Evolutionary conservation across 2,797 vertebrate genomes (phyloP).

Genomic region (Chiloscyllium punctatum): DNA sequence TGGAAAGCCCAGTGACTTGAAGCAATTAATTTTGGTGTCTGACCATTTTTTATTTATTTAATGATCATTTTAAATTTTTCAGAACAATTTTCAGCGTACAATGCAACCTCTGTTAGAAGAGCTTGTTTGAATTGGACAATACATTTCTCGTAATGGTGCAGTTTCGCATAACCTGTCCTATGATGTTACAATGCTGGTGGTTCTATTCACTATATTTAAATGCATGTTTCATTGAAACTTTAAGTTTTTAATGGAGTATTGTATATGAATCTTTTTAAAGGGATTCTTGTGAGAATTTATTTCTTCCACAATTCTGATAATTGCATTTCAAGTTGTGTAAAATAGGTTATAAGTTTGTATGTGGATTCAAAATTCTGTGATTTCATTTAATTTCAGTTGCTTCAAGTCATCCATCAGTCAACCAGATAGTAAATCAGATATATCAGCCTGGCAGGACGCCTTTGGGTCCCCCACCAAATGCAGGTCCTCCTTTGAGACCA

Average conservation of each 20-base stretch:
- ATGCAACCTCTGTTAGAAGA: neutral
- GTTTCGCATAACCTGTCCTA: neutral
- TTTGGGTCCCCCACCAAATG: conserved; percentile 56
- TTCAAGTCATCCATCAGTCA: conserved; percentile 58
- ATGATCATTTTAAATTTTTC: neutral
- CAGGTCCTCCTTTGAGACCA: conserved; percentile 57
- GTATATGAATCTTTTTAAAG: neutral
- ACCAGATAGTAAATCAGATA: conserved; percentile 58
- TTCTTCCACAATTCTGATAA: neutral
- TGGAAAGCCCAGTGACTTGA: neutral
- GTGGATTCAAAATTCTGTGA: neutral
- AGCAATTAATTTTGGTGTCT: neutral
- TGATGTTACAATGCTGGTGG: neutral
- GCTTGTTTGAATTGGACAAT: neutral
- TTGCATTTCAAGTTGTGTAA: neutral
- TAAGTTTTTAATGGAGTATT: neutral
- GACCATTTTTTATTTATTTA: neutral
- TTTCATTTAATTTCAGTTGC: conserved; percentile 54
- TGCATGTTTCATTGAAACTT: neutral
- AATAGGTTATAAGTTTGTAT: neutral
- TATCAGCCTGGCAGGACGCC: conserved; percentile 61
- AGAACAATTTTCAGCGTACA: neutral
- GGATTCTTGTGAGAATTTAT: neutral
- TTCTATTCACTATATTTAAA: neutral
- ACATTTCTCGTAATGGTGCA: neutral